A percentile compares a stretch with the other conserved stretches of the same genome.
Conservation (phyloP, 2,888 invertebrate species). For the Drosophila falleni region DNA sequence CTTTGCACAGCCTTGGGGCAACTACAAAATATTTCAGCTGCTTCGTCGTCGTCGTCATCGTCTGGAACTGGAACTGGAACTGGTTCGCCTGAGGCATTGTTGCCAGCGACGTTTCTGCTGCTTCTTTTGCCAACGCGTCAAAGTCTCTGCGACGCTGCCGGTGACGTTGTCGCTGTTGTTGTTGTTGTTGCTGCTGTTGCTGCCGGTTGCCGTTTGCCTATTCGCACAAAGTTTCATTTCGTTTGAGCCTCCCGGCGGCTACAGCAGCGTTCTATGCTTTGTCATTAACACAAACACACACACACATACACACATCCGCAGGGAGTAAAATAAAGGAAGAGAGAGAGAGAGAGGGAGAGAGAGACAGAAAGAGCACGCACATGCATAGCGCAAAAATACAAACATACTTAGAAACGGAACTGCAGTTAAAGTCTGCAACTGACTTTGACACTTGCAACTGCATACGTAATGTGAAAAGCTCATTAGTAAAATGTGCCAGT, state of each 20-base stretch:
- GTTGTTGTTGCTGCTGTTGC: conserved; percentile 36
- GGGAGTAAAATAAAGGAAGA: conserved; percentile 14
- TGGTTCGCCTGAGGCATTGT: conserved; percentile 63
- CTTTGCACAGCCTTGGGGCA: conserved; percentile 79
- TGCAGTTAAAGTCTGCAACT: conserved; percentile 39
- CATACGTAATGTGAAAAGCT: conserved; percentile 10
- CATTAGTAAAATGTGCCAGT: conserved; percentile 27
- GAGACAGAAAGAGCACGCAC: conserved; percentile 9
- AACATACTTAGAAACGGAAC: conserved; percentile 44
- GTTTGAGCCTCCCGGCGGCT: conserved; percentile 67
- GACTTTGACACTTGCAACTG: conserved; percentile 67
- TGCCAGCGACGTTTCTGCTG: conserved; percentile 50
- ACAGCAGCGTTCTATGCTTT: conserved; percentile 78
- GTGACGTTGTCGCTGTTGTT: conserved; percentile 10
- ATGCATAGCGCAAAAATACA: conserved; percentile 36
- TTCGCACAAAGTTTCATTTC: conserved; percentile 81
- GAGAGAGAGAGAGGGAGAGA: conserved; percentile 18
- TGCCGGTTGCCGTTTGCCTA: conserved; percentile 59
- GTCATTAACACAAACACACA: conserved; percentile 79
- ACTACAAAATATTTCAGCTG: conserved; percentile 81
- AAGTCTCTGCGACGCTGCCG: conserved; percentile 64
- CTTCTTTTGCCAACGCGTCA: conserved; percentile 74
- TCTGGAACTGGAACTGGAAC: conserved; percentile 60
- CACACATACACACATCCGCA: conserved; percentile 36
- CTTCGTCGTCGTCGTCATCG: conserved; percentile 51